A percentile compares a stretch with the other conserved stretches of the same genome.
Evolutionary conservation across 2,888 invertebrate species (phyloP).

Genomic region (Sinhomidia bicolor): DNA sequence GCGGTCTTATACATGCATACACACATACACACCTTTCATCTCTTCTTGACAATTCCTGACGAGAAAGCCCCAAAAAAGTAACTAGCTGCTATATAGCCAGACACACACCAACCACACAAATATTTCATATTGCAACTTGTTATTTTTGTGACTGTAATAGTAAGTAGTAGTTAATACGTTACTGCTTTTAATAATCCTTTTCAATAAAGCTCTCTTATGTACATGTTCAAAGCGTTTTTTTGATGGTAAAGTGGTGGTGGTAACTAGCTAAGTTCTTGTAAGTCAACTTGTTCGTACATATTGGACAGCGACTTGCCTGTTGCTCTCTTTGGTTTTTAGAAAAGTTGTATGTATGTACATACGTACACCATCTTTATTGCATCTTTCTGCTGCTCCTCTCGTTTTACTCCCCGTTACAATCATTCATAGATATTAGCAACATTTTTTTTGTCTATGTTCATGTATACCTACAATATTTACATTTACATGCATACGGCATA

Average conservation of each 20-base stretch:
- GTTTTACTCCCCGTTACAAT: background rate
- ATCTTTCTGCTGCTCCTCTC: slow-evolving; percentile 16
- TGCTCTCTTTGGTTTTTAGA: slow-evolving; percentile 49
- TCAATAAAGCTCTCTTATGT: background rate
- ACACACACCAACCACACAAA: no score
- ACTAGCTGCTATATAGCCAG: background rate
- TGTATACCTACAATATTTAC: slow-evolving; percentile 35
- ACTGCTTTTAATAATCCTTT: background rate
- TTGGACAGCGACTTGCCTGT: slow-evolving; percentile 51
- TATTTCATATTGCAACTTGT: slow-evolving; percentile 35
- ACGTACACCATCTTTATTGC: slow-evolving; percentile 18
- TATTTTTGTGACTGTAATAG: background rate
- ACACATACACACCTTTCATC: slow-evolving; percentile 3
- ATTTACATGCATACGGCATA: background rate
- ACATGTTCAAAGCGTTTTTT: no score
- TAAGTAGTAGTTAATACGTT: background rate
- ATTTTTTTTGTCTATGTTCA: background rate
- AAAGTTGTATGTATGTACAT: background rate
- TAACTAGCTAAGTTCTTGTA: no score
- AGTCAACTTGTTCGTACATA: slow-evolving; percentile 35
- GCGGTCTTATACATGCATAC: background rate
- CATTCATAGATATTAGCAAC: slow-evolving; percentile 28
- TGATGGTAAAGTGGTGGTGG: background rate
- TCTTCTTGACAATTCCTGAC: slow-evolving; percentile 57
- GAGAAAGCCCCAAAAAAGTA: slow-evolving; percentile 42